These are phyloP conservation scores for Monopis laevigella DNA, from an alignment of 2,888 invertebrate genomes.

Conservation along the genomic window DNA sequence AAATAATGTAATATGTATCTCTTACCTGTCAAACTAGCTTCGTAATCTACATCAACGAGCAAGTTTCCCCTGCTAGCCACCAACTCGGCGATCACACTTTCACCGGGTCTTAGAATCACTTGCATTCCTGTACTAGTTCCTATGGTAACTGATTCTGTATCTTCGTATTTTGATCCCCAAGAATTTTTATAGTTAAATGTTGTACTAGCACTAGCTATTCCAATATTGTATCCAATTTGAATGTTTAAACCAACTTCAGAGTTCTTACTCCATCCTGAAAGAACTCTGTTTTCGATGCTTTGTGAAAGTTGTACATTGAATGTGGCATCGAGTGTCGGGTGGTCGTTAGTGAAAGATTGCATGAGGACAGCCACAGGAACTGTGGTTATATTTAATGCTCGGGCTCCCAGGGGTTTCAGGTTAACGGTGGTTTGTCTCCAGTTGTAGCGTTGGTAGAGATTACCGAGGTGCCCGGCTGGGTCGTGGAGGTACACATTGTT, in stretches of 20 bases:
- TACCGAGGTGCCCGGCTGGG: background rate
- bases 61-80: slow-evolving; percentile 8
- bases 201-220: background rate
- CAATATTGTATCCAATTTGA: background rate
- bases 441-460: background rate
- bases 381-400: background rate
- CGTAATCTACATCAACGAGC: slow-evolving; percentile 20
- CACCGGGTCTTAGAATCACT: slow-evolving; percentile 7
- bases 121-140: slow-evolving; percentile 3
- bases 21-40: slow-evolving; percentile 18
- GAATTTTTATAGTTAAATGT: too few relatives aligned
- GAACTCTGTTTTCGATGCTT: slow-evolving; percentile 1
- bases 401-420: background rate
- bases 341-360: slow-evolving; percentile 6
- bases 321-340: background rate
- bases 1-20: too few relatives aligned
- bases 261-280: background rate
- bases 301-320: slow-evolving; percentile 5
- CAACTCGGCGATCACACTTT: slow-evolving; percentile 6
- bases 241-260: background rate
- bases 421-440: background rate
- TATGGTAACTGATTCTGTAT: background rate
- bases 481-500: background rate
- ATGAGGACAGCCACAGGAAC: background rate
- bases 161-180: background rate